Evolutionary conservation across 1,140 invertebrate species (phyloP), one percentile per base, ranked within the genome.

Genomic region (Aphelinus certus): DNA sequence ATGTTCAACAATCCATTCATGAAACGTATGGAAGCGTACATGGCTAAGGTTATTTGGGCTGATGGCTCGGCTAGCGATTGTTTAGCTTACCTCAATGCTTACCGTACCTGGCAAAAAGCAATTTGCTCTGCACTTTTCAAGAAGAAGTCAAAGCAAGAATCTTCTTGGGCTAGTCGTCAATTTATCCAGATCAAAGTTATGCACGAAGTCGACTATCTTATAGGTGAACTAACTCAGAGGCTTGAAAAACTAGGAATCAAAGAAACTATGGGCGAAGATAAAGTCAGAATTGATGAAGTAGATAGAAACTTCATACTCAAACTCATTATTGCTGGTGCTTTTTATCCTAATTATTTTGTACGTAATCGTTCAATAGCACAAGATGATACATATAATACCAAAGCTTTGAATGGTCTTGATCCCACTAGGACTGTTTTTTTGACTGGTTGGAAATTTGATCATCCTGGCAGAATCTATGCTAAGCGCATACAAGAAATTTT

Each of bases 261-360:
- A 47, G 81, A 88, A 47, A 79, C 82, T 2, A 70, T 76, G 3
- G 83, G 85, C 5, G 45, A 79, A 56, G 78, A 78, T 7, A 84
- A 81, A 80, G 81, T 85, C 42, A 71, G 77, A 4, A 90, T 90
- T 85, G 80, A 81, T 10, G 84, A 88, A 7, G 87, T 85, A 0
- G 90, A 93, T 61, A 85, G 87, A 48, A 81, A 89, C 0, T 85
- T 93, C 0, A 83, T 94, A 7, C 81, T 94, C 0, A 94, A 94
- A 86, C 88, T 94, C 2, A 79, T 87, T 2, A 88, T 90, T n/a
- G 88, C 89, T 42, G 89, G 89, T 5, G 86, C 84, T 10, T 98
- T 98, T 86, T 98, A 97, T 88, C 97, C 97, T 0, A 93, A 97
- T 84, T 98, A 95, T 83, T 98, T 95, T 86, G 80, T 93, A 7